Base-by-base conservation (phyloP, 2,888 invertebrate genomes). In the Cecidostiba fungosa region DNA sequence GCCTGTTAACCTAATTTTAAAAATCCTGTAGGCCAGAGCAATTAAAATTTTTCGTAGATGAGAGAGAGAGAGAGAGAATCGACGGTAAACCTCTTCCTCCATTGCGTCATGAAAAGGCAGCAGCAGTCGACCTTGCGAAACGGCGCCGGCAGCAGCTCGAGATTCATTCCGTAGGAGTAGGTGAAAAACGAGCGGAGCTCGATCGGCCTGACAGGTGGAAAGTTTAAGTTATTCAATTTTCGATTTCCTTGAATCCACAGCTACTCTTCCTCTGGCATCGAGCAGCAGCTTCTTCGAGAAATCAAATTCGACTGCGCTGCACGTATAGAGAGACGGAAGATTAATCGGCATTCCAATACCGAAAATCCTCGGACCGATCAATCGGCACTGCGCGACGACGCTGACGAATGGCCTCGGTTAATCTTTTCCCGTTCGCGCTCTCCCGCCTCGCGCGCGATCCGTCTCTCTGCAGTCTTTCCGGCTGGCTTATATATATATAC, bases 321-420 rank as follows among this genome's bases (percentile, higher is more conserved):
- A 50, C 36, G 19, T 19, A 70, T 39, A 10, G 69, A 66, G 54
- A n/a, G 23, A 32, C 26, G 77, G 81, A 85, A 86, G 77, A 85
- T 74, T 81, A 80, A 87, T 86, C 82, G 84, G 69, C 86, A 80
- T 54, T 83, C 77, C 79, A 19, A 82, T 79, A 82, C 86, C 84
- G 82, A 87, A 87, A 87, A 87, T 87, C 70, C 83, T 78, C 32
- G 47, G 54, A 85, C 85, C 85, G 77, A 86, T 77, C 81, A 82
- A 88, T 87, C 84, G 85, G 74, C 86, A 74, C 54, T 80, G 72
- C 77, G 72, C 72, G 62, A 69, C 86, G 89, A 89, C 89, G 87
- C 88, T 89, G 89, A 89, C 88, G 88, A 88, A 90, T 89, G 88
- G 87, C 89, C 87, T 72, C 81, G 85, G 86, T 89, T 88, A 89